Evolutionary conservation across 2,113 vertebrate genomes (phyloP).

Genomic region (Mormoops blainvillei): DNA sequence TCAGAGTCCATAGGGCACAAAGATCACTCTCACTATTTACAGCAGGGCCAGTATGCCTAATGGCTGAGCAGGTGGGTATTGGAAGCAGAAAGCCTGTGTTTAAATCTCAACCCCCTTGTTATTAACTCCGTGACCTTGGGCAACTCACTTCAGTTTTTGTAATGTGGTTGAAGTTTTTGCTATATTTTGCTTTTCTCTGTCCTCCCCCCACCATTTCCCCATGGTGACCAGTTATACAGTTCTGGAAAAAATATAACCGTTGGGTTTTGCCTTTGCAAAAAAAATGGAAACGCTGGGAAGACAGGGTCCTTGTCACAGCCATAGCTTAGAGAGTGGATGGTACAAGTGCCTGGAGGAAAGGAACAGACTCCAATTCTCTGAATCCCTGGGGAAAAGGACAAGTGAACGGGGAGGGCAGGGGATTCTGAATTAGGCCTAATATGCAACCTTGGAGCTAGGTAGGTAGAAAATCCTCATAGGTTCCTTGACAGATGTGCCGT

Average conservation of each 20-base stretch:
- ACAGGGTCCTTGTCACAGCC: neutral
- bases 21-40: neutral
- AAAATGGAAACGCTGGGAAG: neutral
- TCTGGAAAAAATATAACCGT: neutral
- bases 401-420: fast-evolving
- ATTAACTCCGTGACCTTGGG: neutral
- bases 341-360: neutral
- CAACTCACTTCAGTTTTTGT: neutral
- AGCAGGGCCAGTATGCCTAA: neutral
- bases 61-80: neutral
- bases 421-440: neutral
- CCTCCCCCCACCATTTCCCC: neutral
- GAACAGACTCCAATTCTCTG: neutral
- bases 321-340: neutral
- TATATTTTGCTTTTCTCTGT: neutral
- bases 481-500: neutral
- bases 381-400: neutral
- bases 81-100: neutral
- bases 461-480: neutral
- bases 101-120: neutral
- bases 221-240: neutral
- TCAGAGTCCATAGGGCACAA: neutral
- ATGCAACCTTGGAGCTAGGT: neutral
- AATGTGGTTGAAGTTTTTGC: neutral
- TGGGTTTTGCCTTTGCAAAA: neutral